These are phyloP conservation scores for Plebejus anna DNA, from an alignment of 2,888 invertebrate species.

Conservation along the genomic window DNA sequence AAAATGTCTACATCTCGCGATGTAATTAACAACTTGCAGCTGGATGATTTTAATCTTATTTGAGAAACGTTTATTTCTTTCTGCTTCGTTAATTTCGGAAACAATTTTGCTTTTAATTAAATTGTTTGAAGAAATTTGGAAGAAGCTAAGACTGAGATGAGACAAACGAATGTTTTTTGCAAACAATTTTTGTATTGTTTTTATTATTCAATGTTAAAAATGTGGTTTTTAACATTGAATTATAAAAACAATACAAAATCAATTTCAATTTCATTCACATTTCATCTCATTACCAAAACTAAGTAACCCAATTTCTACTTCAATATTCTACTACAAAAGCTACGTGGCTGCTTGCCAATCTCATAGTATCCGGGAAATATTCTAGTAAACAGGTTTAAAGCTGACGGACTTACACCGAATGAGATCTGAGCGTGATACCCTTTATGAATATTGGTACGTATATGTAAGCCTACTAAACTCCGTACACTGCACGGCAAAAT, in stretches of 20 bases:
- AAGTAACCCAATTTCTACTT: slow-evolving; percentile 5
- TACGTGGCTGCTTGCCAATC: slow-evolving; percentile 23
- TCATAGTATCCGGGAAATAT: slow-evolving; percentile 17
- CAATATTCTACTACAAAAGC: slow-evolving; percentile 16
- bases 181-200: too few species aligned
- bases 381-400: slow-evolving; percentile 23
- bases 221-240: too few species aligned
- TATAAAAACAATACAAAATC: too few species aligned
- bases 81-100: not conserved
- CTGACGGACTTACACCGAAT: slow-evolving; percentile 19
- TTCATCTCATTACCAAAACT: not conserved
- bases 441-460: slow-evolving; percentile 36
- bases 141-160: not conserved
- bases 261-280: too few species aligned
- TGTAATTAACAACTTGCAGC: slow-evolving; percentile 1
- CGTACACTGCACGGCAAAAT: not conserved
- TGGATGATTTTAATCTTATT: slow-evolving; percentile 20
- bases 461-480: slow-evolving; percentile 17
- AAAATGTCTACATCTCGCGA: not conserved
- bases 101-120: not conserved
- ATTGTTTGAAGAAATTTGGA: not conserved
- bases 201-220: too few species aligned
- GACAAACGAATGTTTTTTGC: too few species aligned
- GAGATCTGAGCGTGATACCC: slow-evolving; percentile 28
- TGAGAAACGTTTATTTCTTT: not conserved